A percentile compares a stretch with the other conserved stretches of the same genome.
phyloP scores from a whole-genome alignment of 2,113 vertebrate genomes.

The Platysternon megacephalum region DNA sequence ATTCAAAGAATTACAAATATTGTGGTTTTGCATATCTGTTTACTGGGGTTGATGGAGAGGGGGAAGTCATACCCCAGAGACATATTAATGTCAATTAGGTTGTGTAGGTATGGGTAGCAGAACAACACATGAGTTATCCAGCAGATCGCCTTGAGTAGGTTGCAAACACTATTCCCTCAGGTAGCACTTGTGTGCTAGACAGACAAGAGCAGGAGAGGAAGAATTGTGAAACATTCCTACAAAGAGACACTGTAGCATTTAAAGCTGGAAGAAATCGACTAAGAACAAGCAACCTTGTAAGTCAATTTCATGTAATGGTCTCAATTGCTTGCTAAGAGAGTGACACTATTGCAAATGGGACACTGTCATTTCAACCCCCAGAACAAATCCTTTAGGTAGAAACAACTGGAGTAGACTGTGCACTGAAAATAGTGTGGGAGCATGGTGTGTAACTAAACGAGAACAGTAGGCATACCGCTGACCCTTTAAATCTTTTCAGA shows the following conservation, averaged over 20 bases:
- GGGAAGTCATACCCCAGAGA: slow-evolving; percentile 5
- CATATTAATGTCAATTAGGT: slow-evolving; percentile 8
- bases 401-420: neutral
- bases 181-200: neutral
- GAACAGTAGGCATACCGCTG: neutral
- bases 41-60: neutral
- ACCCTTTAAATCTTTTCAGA: neutral
- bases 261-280: slow-evolving; percentile 4
- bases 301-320: slow-evolving; percentile 40
- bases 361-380: neutral
- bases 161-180: neutral
- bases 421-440: neutral
- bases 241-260: neutral
- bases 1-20: slow-evolving; percentile 19
- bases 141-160: neutral
- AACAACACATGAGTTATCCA: slow-evolving; percentile 22
- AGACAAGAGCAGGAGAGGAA: neutral
- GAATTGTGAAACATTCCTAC: neutral
- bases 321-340: neutral
- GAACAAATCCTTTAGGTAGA: neutral
- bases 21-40: neutral
- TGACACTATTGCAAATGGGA: neutral
- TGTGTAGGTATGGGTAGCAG: neutral
- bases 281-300: slow-evolving; percentile 29
- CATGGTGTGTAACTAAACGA: neutral